Base-by-base conservation (phyloP, 1,140 invertebrate species). In the Heterodera carotae region DNA sequence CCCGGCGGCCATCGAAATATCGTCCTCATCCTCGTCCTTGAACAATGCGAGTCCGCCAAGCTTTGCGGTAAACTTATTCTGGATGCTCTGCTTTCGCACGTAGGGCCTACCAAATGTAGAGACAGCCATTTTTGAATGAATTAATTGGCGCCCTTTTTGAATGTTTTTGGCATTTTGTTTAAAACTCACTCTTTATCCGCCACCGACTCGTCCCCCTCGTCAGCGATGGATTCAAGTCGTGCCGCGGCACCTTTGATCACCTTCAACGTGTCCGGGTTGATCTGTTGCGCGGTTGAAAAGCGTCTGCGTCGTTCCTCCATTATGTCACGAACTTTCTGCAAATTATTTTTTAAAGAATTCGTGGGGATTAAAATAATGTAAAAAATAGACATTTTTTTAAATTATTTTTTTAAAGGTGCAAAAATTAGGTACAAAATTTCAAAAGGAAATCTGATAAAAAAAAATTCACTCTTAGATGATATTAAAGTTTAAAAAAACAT, bases 11-110 rank as follows among this genome's bases (percentile, higher is more conserved):
- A 56, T 74, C 27, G 72, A 74, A 74, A 74, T 74, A 10, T 83
- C 83, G 68, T 85, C 84, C 48, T 84, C 83, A 43, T 87, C 84
- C 27, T 84, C 85, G 60, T 83, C 83, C 73, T 87, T 87, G 76
- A 85, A 87, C 31, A 85, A 62, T 22, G 85, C 84, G 18, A 85
- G 66, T 62, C 86, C 76, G 31, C 84, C 84, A 6, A 87, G 76
- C 10, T 79, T 84, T 18, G 85, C 74, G 22, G 84, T 81, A 18
- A 84, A 36, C 39, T 84, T 81, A 29, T 80, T 73, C 27, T 80
- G 76, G 33, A 80, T 56, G n/a, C 75, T 77, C 31, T 80, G 78
- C 48, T 80, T 80, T 29, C 78, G 64, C 31, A 33, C 27, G 53
- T 29, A 7, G 34, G 56, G 75, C 15, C 74, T 76, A 36, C 29